Evolutionary conservation across 1,140 invertebrate genomes (phyloP).

Genomic region (Pogonognathellus flavescens): DNA sequence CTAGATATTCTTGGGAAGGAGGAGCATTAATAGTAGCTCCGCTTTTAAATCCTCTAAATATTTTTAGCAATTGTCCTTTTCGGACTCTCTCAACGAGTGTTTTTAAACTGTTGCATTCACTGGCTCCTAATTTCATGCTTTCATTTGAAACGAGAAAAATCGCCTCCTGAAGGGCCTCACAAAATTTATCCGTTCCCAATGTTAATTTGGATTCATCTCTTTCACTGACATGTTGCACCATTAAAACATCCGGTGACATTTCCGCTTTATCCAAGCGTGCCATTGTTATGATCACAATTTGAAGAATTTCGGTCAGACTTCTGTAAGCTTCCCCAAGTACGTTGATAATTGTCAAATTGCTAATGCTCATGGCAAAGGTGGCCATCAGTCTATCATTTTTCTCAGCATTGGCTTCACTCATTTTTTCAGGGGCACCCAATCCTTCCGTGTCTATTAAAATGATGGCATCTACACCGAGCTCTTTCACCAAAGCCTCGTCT

Average conservation of each 20-base stretch:
- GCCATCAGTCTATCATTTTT: slow-evolving; percentile 41
- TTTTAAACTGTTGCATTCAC: slow-evolving; percentile 12
- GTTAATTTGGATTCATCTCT: slow-evolving; percentile 1
- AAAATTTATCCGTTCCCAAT: neutral
- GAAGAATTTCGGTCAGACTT: slow-evolving; percentile 45
- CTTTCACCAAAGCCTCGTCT: neutral
- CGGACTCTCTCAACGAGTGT: neutral
- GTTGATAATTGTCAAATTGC: slow-evolving; percentile 56
- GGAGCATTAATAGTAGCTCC: slow-evolving; percentile 43
- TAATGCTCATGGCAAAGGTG: slow-evolving; percentile 53
- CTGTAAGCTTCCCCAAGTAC: slow-evolving; percentile 43
- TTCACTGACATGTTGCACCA: slow-evolving; percentile 51
- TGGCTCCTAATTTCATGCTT: neutral
- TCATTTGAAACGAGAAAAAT: neutral
- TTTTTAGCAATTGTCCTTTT: slow-evolving; percentile 15
- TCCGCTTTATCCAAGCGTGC: slow-evolving; percentile 17
- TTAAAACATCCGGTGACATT: slow-evolving; percentile 53
- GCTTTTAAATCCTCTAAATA: slow-evolving; percentile 50
- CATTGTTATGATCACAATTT: slow-evolving; percentile 50
- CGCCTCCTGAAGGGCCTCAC: neutral
- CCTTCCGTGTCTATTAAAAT: slow-evolving; percentile 59
- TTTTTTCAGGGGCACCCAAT: slow-evolving; percentile 48
- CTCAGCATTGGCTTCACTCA: slow-evolving; percentile 6
- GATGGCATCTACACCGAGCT: slow-evolving; percentile 16
- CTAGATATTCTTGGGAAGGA: slow-evolving; percentile 45